Evolutionary conservation across 2,797 vertebrate genomes (phyloP).

Genomic region (Parauchenoglanis punctatus): DNA sequence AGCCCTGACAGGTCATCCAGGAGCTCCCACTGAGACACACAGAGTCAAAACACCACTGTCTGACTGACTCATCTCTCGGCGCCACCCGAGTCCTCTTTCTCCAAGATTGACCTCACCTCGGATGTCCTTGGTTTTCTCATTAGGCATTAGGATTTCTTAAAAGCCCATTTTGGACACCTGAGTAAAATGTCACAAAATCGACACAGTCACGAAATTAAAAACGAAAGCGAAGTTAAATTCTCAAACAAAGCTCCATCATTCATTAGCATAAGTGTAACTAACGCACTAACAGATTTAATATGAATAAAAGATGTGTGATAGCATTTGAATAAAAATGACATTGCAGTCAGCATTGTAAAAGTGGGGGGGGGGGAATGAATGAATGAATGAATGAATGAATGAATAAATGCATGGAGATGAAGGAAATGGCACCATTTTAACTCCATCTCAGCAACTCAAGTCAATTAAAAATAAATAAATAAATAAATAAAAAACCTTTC

Average conservation of each 20-base stretch:
- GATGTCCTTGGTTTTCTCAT: not conserved
- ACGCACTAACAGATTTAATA: not conserved
- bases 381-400: not conserved
- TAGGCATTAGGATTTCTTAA: not conserved
- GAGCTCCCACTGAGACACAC: conserved; percentile 63
- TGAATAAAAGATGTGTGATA: not conserved
- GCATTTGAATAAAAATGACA: not conserved
- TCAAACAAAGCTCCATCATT: not conserved
- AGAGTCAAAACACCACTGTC: conserved; percentile 65
- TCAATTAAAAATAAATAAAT: not conserved
- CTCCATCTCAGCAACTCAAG: not conserved
- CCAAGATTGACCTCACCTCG: not conserved
- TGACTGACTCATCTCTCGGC: conserved; percentile 12
- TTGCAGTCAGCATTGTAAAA: not conserved
- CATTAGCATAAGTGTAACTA: not conserved
- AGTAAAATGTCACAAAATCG: not conserved
- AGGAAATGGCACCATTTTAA: not conserved
- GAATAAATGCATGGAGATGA: not conserved
- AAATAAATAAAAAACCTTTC: not conserved
- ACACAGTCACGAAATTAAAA: not conserved
- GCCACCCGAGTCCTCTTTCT: not conserved
- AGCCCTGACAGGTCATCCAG: conserved; percentile 69
- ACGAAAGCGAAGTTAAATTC: not conserved
- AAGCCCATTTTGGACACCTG: not conserved
- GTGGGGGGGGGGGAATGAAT: not conserved